These are phyloP conservation scores for Apocheima hispidaria DNA, from an alignment of 2,888 invertebrate genomes.

Conservation along the genomic window DNA sequence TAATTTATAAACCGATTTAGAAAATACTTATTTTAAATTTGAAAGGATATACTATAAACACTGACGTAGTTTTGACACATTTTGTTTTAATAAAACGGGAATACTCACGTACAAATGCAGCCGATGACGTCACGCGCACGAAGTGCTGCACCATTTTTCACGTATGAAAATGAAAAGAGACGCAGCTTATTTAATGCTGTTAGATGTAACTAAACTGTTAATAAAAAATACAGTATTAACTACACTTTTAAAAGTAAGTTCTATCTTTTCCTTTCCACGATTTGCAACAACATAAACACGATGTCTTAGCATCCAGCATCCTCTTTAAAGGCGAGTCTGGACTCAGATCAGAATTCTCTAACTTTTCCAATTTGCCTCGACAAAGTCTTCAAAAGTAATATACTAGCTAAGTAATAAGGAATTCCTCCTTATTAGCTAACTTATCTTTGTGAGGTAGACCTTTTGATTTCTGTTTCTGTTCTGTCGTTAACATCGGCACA, in stretches of 20 bases:
- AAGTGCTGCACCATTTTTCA: no score
- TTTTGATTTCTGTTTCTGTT: slow-evolving; percentile 21
- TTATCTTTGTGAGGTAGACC: slow-evolving; percentile 26
- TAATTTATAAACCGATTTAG: no score
- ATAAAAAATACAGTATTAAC: background rate
- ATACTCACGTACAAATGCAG: no score
- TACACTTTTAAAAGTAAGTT: background rate
- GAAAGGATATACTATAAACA: no score
- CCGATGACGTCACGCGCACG: no score
- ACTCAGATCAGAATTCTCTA: slow-evolving; percentile 38
- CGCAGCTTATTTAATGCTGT: background rate
- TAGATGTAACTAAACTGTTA: no score
- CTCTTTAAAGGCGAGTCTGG: slow-evolving; percentile 27
- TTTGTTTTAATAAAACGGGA: no score
- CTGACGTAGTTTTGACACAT: no score
- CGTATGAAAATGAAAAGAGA: no score
- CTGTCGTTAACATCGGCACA: background rate
- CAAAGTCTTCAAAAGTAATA: slow-evolving; percentile 38
- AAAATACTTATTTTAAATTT: no score
- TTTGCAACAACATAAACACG: slow-evolving; percentile 21
- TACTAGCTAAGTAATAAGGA: slow-evolving; percentile 41
- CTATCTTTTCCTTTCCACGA: background rate
- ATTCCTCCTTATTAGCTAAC: slow-evolving; percentile 28
- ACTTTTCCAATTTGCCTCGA: slow-evolving; percentile 49
- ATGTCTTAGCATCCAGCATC: slow-evolving; percentile 23